Conservation (phyloP, 2,888 invertebrate genomes). For the Strigamia transsilvanica region DNA sequence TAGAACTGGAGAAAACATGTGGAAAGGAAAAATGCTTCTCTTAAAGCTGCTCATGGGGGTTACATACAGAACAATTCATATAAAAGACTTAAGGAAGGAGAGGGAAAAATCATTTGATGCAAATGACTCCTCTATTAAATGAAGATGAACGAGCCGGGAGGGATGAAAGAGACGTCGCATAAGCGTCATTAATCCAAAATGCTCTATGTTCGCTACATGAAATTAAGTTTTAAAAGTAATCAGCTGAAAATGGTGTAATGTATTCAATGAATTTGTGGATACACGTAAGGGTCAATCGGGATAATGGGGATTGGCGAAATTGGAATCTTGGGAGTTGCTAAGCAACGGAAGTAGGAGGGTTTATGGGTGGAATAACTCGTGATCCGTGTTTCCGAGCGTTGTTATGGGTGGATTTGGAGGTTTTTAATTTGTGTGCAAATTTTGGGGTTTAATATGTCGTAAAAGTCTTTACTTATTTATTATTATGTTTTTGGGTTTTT, state of each 20-base stretch:
- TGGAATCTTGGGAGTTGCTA: neutral
- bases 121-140: neutral
- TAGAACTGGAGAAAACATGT: conserved; percentile 11
- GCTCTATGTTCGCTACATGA: no score
- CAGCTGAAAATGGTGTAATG: neutral
- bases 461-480: neutral
- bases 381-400: neutral
- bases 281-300: no score
- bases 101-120: conserved; percentile 3
- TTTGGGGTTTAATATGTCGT: neutral
- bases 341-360: neutral
- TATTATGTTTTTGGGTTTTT: neutral
- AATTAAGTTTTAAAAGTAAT: neutral
- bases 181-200: no score
- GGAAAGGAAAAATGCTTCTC: conserved; percentile 11
- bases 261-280: neutral
- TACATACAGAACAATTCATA: neutral
- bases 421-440: conserved; percentile 27
- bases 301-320: neutral
- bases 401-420: neutral
- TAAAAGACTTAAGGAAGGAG: conserved; percentile 2
- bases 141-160: neutral
- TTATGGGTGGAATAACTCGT: no score
- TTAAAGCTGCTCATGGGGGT: conserved; percentile 10
- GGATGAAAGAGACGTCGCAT: neutral